Conservation (phyloP, 2,113 vertebrate genomes). For the Corythornis cristatus region DNA sequence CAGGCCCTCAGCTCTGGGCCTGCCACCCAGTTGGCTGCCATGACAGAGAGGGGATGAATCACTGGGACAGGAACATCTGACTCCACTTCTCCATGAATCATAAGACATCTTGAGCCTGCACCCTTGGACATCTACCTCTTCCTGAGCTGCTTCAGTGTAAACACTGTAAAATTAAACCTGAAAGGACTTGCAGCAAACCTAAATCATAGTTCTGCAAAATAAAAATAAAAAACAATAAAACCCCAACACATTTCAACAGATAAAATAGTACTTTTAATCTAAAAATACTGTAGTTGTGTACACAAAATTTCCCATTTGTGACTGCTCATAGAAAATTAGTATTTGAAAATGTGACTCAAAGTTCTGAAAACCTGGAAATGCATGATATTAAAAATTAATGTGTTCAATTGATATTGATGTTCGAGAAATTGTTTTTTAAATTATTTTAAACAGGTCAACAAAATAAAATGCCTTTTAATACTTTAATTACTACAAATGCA, state of each 20-base stretch:
- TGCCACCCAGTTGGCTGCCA: not conserved
- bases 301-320: not conserved
- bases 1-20: conserved; percentile 4
- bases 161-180: conserved; percentile 8
- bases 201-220: not conserved
- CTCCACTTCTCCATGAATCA: conserved; percentile 29
- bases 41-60: conserved; percentile 4
- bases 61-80: not conserved
- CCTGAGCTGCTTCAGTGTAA: not conserved
- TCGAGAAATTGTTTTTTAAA: not conserved
- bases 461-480: not conserved
- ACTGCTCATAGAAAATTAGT: not conserved
- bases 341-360: not conserved
- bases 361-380: not conserved
- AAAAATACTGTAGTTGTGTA: not conserved
- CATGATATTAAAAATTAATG: not conserved
- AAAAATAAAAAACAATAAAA: not conserved
- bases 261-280: not conserved
- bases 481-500: not conserved
- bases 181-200: not conserved
- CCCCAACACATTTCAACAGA: not conserved
- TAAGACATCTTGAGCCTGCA: conserved; percentile 1
- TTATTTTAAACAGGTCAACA: not conserved
- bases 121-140: not conserved
- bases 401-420: not conserved